Conservation (phyloP, 2,888 invertebrate genomes). For the Empis livida region DNA sequence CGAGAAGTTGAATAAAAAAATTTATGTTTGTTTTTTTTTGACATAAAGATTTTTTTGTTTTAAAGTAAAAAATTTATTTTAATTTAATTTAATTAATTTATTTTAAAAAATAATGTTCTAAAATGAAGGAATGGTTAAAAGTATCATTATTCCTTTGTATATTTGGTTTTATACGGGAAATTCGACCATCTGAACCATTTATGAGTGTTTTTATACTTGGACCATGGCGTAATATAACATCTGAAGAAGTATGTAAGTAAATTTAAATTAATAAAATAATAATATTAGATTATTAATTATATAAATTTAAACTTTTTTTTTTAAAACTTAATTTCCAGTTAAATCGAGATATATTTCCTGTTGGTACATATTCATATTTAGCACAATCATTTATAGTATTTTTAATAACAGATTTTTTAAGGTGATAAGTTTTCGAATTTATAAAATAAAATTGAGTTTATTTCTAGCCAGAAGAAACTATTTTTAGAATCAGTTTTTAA, state of each 20-base stretch:
- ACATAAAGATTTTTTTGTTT: too few relatives aligned
- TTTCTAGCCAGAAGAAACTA: too few relatives aligned
- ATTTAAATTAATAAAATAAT: too few relatives aligned
- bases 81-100: not conserved
- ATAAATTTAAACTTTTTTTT: too few relatives aligned
- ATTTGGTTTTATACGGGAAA: conserved; percentile 71
- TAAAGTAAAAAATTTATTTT: too few relatives aligned
- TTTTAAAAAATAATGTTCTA: not conserved
- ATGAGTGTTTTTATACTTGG: conserved; percentile 66
- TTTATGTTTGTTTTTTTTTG: too few relatives aligned
- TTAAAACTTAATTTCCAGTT: conserved; percentile 37
- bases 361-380: conserved; percentile 75
- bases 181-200: conserved; percentile 78
- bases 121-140: conserved; percentile 48
- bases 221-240: conserved; percentile 64
- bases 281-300: too few relatives aligned
- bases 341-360: conserved; percentile 70
- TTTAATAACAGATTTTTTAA: conserved; percentile 64
- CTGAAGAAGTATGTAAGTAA: conserved; percentile 20
- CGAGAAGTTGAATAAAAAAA: too few relatives aligned
- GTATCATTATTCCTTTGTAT: conserved; percentile 59
- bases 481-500: too few relatives aligned
- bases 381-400: conserved; percentile 63
- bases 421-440: conserved; percentile 26
- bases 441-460: not conserved